These are phyloP conservation scores for Bradypus variegatus DNA, from an alignment of 2,797 vertebrate species.

Conservation along the genomic window DNA sequence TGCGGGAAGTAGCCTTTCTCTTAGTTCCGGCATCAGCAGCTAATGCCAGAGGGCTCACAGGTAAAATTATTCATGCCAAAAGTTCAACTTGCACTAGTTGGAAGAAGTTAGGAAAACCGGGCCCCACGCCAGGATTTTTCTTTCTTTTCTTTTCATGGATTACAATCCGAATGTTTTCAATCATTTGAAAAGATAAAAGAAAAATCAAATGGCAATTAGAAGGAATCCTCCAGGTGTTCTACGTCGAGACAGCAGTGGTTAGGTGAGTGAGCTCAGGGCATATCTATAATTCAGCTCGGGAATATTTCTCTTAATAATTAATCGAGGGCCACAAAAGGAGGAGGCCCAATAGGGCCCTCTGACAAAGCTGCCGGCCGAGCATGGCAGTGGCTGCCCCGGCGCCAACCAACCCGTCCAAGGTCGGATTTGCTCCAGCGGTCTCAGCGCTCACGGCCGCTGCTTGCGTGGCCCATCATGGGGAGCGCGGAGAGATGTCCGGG, in stretches of 20 bases:
- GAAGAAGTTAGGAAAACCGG: background rate
- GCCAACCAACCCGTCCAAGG: slow-evolving; percentile 1
- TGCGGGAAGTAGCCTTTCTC: background rate
- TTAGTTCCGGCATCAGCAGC: background rate
- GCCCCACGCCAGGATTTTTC: background rate
- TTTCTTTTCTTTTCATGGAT: background rate
- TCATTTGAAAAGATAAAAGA: background rate
- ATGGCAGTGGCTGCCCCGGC: background rate
- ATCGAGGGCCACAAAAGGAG: slow-evolving; percentile 31
- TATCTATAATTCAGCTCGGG: slow-evolving; percentile 51
- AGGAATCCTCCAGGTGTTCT: background rate
- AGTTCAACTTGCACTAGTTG: background rate
- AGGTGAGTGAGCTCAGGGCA: background rate
- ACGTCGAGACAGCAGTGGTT: background rate
- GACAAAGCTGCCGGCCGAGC: slow-evolving; percentile 54
- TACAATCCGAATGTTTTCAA: rapidly evolving
- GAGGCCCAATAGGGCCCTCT: slow-evolving; percentile 43
- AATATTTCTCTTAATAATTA: slow-evolving; percentile 46
- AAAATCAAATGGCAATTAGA: background rate
- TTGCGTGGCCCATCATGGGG: background rate
- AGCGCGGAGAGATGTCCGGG: background rate
- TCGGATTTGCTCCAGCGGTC: slow-evolving; percentile 9
- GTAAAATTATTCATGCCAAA: background rate
- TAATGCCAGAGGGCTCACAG: background rate
- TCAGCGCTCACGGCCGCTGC: background rate